Evolutionary conservation across 2,113 vertebrate species (phyloP), one percentile per base, ranked within the genome.

Genomic region (Ranitomeya variabilis): DNA sequence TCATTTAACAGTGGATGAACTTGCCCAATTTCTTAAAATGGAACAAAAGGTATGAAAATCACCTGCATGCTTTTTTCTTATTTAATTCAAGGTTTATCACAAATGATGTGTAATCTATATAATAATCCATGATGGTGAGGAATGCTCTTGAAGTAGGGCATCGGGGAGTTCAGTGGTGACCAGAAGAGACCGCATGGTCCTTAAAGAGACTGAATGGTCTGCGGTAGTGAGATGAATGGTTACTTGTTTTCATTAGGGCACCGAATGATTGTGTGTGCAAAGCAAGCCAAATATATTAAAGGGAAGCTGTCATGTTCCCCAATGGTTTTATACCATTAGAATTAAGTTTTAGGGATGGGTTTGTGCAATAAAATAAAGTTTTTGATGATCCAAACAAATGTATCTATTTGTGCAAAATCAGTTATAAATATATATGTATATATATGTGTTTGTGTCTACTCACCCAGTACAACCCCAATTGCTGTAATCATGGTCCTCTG

Each of bases 31-130:
- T 90, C 94, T 99, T 60, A 96, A 91, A 89, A 94, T 94, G 14
- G 98, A 99, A 82, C 98, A 99, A 92, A 99, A 99, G 97, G 98
- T 99, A 91, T 64, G 92, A 79, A 60, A 2, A 18, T 11, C 0
- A 80, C 26, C 57, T 76, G 2, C 18, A 37, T 60, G 37, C 2
- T 4, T 51, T 19, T 51, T 18, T 74, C 3, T 51, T 18, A 37
- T 15, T 26, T 31, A 31, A 31, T 31, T 45, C 31, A 26, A 18
- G 16, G 7, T 14, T 19, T 19, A 19, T 71, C 67, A 31, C 12
- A 71, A 31, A 5, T 71, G 12, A 71, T 71, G 67, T 5, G n/a
- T 9, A 76, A 52, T 52, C 12, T 76, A 15, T 19, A 9, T 21
- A 52, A 76, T 16, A 6, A 76, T 76, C 18, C 16, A 2, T 45